Conservation (phyloP, 2,888 invertebrate species). For the Lasioglossum leucozonium region DNA sequence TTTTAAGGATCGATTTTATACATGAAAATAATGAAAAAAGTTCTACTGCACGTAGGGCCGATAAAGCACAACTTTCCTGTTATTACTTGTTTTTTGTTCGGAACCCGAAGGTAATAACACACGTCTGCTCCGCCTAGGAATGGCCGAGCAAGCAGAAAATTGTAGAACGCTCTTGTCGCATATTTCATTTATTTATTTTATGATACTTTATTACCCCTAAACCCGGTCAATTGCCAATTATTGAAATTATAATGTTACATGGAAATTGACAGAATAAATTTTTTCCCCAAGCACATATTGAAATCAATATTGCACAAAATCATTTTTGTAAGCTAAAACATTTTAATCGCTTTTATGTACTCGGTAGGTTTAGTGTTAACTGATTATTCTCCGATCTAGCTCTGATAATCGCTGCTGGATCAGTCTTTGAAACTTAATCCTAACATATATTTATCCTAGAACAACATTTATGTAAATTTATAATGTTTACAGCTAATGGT, state of each 20-base stretch:
- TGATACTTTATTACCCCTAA: too few relatives aligned
- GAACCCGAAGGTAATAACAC: not conserved
- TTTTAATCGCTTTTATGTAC: too few relatives aligned
- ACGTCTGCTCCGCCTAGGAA: not conserved
- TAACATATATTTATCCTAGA: too few relatives aligned
- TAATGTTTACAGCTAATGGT: too few relatives aligned
- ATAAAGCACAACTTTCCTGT: constrained; percentile 2
- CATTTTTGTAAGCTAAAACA: too few relatives aligned
- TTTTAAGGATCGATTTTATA: not conserved
- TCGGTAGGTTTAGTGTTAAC: too few relatives aligned
- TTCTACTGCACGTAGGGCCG: not conserved
- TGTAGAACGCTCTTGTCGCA: not conserved
- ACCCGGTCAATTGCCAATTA: too few relatives aligned
- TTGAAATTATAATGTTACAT: too few relatives aligned
- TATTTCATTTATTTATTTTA: not conserved
- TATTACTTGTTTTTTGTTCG: not conserved
- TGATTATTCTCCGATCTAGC: not conserved
- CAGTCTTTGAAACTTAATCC: not conserved
- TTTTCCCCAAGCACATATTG: too few relatives aligned
- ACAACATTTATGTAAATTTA: too few relatives aligned
- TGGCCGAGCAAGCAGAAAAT: not conserved
- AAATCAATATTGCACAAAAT: too few relatives aligned
- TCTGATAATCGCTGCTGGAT: fast-evolving
- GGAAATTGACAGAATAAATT: too few relatives aligned
- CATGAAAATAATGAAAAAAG: constrained; percentile 10